Percentiles rank a stretch among this genome's conserved stretches.
These are phyloP conservation scores for Phenganax marumi DNA, from an alignment of 92 coral and sea anemone species.

Conservation along the genomic window DNA sequence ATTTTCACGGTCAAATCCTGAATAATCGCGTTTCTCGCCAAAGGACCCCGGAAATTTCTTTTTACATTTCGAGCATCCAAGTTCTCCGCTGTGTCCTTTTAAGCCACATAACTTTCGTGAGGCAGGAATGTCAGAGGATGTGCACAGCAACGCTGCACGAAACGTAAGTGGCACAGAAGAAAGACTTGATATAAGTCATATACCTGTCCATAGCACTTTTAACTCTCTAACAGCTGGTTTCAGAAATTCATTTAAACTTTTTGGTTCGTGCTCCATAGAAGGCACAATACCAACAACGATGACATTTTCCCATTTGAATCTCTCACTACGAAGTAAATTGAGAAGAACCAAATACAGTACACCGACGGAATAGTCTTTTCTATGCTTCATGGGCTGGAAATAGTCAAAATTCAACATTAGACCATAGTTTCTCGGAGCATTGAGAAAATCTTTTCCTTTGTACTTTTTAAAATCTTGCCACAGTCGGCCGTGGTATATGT, in stretches of 20 bases:
- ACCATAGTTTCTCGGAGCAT: constrained; percentile 64
- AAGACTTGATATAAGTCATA: constrained; percentile 13
- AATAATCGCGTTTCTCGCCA: constrained; percentile 21
- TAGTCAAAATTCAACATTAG: constrained; percentile 66
- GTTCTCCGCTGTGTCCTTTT: constrained; percentile 53
- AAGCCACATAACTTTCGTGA: constrained; percentile 56
- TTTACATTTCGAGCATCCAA: constrained; percentile 57
- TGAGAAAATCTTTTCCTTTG: constrained; percentile 52
- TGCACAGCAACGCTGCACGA: constrained; percentile 55
- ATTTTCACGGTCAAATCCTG: constrained; percentile 17
- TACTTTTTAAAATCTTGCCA: constrained; percentile 50
- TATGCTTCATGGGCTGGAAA: constrained; percentile 68
- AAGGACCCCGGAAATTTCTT: constrained; percentile 38
- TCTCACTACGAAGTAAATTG: constrained; percentile 50
- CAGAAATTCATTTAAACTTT: constrained; percentile 55
- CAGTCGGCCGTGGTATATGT: constrained; percentile 51
- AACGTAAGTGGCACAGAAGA: constrained; percentile 45
- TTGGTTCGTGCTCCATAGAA: constrained; percentile 54
- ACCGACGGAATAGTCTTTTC: no score
- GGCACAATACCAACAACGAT: constrained; percentile 66
- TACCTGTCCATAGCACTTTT: constrained; percentile 59
- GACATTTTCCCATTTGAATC: constrained; percentile 65
- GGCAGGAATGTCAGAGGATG: constrained; percentile 59
- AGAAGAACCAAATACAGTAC: constrained; percentile 60
- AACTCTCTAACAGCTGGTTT: constrained; percentile 51